A percentile compares a stretch with the other conserved stretches of the same genome.
Evolutionary conservation across 2,888 invertebrate species (phyloP).

Genomic region (Caenorhabditis drosophilae): DNA sequence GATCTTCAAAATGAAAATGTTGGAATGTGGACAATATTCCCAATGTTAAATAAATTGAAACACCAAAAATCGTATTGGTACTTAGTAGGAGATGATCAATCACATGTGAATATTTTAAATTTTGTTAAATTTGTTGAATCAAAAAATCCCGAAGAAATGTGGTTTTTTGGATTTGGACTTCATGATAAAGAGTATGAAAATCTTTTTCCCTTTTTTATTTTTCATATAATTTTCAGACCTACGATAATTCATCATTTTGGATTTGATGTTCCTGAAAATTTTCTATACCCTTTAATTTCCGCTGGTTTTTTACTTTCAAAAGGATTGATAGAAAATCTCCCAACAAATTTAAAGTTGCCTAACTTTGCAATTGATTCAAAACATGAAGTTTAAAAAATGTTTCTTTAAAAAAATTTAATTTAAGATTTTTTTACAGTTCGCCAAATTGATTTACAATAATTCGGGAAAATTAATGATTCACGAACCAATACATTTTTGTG

Average conservation of each 20-base stretch:
- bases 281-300: slow-evolving; percentile 23
- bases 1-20: background rate
- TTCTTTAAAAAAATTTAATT: background rate
- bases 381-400: slow-evolving; percentile 72
- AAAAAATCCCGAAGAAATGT: background rate
- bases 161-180: slow-evolving; percentile 48
- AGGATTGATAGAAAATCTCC: slow-evolving; percentile 1
- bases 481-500: too few species aligned
- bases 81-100: slow-evolving; percentile 17
- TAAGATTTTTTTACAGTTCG: too few species aligned
- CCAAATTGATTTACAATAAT: too few species aligned
- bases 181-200: slow-evolving; percentile 72
- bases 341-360: slow-evolving; percentile 2
- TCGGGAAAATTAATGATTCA: background rate
- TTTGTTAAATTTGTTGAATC: slow-evolving; percentile 1
- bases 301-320: slow-evolving; percentile 21
- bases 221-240: slow-evolving; percentile 78
- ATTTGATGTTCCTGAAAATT: slow-evolving; percentile 72
- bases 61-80: slow-evolving; percentile 14
- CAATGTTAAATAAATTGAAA: too few species aligned
- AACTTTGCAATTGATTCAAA: slow-evolving; percentile 81
- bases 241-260: slow-evolving; percentile 89
- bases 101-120: slow-evolving; percentile 9
- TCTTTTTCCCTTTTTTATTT: too few species aligned
- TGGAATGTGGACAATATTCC: slow-evolving; percentile 32